A percentile compares a stretch with the other conserved stretches of the same genome.
These are phyloP conservation scores for Tenthredo distinguenda DNA, from an alignment of 2,888 invertebrate genomes.

Conservation along the genomic window DNA sequence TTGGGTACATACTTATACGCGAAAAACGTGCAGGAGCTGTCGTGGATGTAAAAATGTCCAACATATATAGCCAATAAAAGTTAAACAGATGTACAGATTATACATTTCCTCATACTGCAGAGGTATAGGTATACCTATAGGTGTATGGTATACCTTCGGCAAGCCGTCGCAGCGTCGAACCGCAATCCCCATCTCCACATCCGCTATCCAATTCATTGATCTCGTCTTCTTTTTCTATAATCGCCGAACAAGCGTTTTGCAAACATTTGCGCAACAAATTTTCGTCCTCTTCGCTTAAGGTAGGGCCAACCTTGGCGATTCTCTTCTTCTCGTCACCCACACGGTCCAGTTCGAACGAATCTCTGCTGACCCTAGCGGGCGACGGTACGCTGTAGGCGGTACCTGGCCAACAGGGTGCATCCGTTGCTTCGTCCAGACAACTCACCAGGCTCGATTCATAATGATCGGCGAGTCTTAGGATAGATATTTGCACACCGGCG, in stretches of 20 bases:
- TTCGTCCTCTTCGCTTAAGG: conserved; percentile 61
- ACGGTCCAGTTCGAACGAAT: conserved; percentile 15
- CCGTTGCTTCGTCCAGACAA: conserved; percentile 82
- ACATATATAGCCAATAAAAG: neutral
- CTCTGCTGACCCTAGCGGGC: conserved; percentile 55
- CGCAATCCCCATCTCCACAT: conserved; percentile 85
- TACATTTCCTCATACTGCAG: no score
- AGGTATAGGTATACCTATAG: neutral
- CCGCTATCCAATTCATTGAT: conserved; percentile 80
- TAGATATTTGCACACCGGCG: conserved; percentile 88
- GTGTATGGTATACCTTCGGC: conserved; percentile 78
- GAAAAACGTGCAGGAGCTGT: neutral
- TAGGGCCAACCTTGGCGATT: conserved; percentile 59
- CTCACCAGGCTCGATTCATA: conserved; percentile 79
- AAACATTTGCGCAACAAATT: conserved; percentile 76
- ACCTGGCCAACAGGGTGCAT: conserved; percentile 82
- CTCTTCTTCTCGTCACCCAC: conserved; percentile 36
- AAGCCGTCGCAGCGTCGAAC: conserved; percentile 81
- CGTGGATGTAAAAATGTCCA: neutral
- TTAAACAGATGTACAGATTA: neutral
- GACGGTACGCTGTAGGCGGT: conserved; percentile 74
- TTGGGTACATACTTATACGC: neutral
- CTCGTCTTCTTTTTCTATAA: conserved; percentile 66
- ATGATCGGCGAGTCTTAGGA: conserved; percentile 81
- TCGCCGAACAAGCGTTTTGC: conserved; percentile 68